These are phyloP conservation scores for Tachycineta bicolor DNA, from an alignment of 2,113 vertebrate species.

Conservation along the genomic window DNA sequence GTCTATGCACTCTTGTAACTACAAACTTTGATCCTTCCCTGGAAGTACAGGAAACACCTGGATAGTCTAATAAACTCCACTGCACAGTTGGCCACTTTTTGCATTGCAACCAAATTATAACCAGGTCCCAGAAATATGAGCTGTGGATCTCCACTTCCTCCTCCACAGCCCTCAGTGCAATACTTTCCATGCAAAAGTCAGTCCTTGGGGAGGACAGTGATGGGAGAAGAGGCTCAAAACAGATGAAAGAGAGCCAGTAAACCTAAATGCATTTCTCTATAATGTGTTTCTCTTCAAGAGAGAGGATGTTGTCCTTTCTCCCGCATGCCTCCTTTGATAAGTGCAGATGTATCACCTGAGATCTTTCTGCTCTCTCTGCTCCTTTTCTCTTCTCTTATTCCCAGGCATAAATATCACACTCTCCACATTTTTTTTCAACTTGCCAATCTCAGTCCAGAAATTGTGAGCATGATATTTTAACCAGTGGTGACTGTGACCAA, in stretches of 20 bases:
- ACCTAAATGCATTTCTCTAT: not conserved
- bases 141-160: slow-evolving; percentile 55
- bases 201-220: not conserved
- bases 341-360: not conserved
- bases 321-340: not conserved
- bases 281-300: slow-evolving; percentile 9
- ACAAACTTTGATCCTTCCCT: slow-evolving; percentile 69
- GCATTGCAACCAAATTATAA: slow-evolving; percentile 61
- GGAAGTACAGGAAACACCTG: slow-evolving; percentile 69
- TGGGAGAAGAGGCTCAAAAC: slow-evolving; percentile 30
- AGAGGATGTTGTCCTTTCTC: slow-evolving; percentile 40
- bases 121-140: slow-evolving; percentile 63
- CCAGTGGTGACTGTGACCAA: not conserved
- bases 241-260: slow-evolving; percentile 40
- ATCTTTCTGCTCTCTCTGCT: not conserved
- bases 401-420: not conserved
- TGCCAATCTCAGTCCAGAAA: not conserved
- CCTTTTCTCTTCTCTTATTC: not conserved
- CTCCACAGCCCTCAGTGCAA: not conserved
- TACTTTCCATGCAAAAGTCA: not conserved
- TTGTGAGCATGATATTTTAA: not conserved
- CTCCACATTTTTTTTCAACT: not conserved
- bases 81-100: slow-evolving; percentile 56
- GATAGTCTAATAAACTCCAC: slow-evolving; percentile 61
- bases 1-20: slow-evolving; percentile 62